These are phyloP conservation scores for Chymomyza caudatula DNA, from an alignment of 2,888 invertebrate species.

Conservation along the genomic window DNA sequence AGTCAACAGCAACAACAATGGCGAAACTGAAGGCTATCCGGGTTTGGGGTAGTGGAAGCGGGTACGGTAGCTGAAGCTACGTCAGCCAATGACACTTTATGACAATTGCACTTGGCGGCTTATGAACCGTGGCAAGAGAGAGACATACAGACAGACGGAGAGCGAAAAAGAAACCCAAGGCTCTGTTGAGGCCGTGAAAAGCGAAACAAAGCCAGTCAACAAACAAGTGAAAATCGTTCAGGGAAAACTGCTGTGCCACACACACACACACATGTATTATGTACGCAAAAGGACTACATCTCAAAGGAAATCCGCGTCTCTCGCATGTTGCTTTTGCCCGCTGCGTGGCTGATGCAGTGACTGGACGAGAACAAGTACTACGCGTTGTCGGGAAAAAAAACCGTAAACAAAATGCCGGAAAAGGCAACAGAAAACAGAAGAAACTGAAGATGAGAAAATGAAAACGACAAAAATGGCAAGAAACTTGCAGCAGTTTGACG, in stretches of 20 bases:
- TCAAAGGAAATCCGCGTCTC: not conserved
- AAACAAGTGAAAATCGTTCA: slow-evolving; percentile 69
- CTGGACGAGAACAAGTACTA: not conserved
- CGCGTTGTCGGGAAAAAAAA: slow-evolving; percentile 29
- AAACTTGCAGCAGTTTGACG: no score
- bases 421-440: slow-evolving; percentile 47
- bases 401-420: slow-evolving; percentile 71
- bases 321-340: not conserved
- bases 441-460: not conserved
- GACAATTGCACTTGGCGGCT: slow-evolving; percentile 72
- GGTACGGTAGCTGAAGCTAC: slow-evolving; percentile 24
- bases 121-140: slow-evolving; percentile 23
- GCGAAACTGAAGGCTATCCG: slow-evolving; percentile 22
- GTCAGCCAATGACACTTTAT: slow-evolving; percentile 74
- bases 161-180: slow-evolving; percentile 2
- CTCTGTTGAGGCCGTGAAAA: not conserved
- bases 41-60: slow-evolving; percentile 1
- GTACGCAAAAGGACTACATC: not conserved
- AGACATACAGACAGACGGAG: not conserved
- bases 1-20: slow-evolving; percentile 50
- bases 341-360: not conserved
- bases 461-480: not conserved
- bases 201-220: not conserved
- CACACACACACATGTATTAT: not conserved
- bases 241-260: slow-evolving; percentile 58